Conservation (phyloP, 2,888 invertebrate species). For the Anthophora plumipes region DNA sequence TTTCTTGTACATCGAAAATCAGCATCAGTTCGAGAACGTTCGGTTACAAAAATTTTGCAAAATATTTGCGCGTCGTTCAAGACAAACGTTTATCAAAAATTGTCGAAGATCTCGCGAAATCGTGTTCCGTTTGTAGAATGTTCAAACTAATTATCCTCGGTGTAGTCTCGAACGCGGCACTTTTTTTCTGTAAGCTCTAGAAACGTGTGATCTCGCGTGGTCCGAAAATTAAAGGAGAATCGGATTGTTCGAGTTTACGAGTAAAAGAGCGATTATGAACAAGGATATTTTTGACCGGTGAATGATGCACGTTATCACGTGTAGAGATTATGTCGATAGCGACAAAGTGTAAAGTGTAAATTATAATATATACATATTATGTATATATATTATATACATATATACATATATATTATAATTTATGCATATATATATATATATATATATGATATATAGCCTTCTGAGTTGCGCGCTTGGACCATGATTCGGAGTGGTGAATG, state of each 20-base stretch:
- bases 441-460: constrained; percentile 59
- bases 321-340: constrained; percentile 45
- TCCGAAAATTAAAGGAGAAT: constrained; percentile 24
- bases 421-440: constrained; percentile 22
- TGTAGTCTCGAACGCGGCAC: not conserved
- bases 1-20: constrained; percentile 20
- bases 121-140: not conserved
- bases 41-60: constrained; percentile 26
- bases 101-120: constrained; percentile 4
- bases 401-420: constrained; percentile 20
- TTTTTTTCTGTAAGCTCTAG: constrained; percentile 16
- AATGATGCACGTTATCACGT: constrained; percentile 46
- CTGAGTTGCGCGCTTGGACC: constrained; percentile 68
- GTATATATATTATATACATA: constrained; percentile 15
- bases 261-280: constrained; percentile 23
- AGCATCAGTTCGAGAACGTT: not conserved
- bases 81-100: constrained; percentile 26
- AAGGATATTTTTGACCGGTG: constrained; percentile 54
- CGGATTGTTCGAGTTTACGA: constrained; percentile 38
- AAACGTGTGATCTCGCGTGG: not conserved
- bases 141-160: constrained; percentile 2
- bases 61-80: constrained; percentile 25
- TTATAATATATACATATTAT: constrained; percentile 19
- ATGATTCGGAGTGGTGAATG: constrained; percentile 57
- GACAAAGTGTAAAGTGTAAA: constrained; percentile 51